Evolutionary conservation across 2,113 vertebrate species (phyloP).

Genomic region (Gymnorhina tibicen): DNA sequence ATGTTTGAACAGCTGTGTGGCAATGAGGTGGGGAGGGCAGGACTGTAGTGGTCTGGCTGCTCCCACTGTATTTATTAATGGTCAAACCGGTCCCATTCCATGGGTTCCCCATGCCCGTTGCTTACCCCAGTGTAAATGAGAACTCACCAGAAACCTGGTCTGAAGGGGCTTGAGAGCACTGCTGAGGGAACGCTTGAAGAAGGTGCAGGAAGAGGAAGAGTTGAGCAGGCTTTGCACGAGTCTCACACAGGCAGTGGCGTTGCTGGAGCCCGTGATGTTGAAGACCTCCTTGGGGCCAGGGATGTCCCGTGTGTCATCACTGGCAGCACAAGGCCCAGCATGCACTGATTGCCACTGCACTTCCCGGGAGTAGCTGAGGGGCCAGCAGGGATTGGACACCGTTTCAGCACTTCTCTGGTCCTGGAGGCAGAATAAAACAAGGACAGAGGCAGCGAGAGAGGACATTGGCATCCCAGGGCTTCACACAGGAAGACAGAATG

Average conservation of each 20-base stretch:
- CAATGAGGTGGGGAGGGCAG: background rate
- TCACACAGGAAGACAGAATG: background rate
- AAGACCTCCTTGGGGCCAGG: background rate
- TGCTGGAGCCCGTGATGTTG: constrained; percentile 29
- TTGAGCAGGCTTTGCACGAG: constrained; percentile 22
- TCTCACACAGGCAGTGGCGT: background rate
- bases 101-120: background rate
- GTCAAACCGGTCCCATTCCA: background rate
- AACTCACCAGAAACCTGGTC: constrained; percentile 35
- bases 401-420: background rate
- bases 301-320: rapidly evolving
- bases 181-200: background rate
- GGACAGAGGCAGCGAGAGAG: background rate
- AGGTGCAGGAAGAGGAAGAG: constrained; percentile 16
- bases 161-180: background rate
- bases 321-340: background rate
- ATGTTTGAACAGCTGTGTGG: background rate
- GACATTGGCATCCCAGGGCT: background rate
- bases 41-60: background rate
- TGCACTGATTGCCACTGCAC: background rate
- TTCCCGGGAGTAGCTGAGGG: background rate
- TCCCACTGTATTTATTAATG: background rate
- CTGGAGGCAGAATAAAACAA: background rate
- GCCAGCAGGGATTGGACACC: constrained; percentile 48
- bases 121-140: background rate